Evolutionary conservation across 2,888 invertebrate genomes (phyloP).

Genomic region (Amphipyra tragopoginis): DNA sequence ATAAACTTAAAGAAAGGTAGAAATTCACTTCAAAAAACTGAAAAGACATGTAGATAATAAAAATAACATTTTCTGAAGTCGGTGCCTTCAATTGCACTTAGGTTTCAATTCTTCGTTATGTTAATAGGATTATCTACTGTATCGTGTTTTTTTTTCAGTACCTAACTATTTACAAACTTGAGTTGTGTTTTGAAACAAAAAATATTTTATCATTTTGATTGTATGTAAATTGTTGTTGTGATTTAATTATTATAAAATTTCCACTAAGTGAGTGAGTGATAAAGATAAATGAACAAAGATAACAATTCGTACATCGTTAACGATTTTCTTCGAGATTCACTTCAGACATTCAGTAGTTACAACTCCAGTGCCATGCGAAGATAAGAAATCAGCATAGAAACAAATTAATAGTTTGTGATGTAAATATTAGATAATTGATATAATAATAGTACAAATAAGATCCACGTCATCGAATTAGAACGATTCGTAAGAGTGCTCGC

Average conservation of each 20-base stretch:
- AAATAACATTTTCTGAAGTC: too few species aligned
- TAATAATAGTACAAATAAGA: not conserved
- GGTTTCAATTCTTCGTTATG: too few species aligned
- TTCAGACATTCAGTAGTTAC: not conserved
- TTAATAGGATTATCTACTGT: too few species aligned
- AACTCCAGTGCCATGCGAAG: not conserved
- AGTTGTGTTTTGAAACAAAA: too few species aligned
- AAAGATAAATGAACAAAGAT: not conserved
- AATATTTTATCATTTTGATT: slow-evolving; percentile 5
- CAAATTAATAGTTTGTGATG: slow-evolving; percentile 1
- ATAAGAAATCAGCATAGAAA: slow-evolving; percentile 3
- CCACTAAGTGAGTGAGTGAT: slow-evolving; percentile 9
- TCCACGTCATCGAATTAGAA: not conserved
- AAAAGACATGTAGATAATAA: too few species aligned
- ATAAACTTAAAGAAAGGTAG: too few species aligned
- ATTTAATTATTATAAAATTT: slow-evolving; percentile 30
- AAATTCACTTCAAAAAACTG: too few species aligned
- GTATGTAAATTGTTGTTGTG: slow-evolving; percentile 22
- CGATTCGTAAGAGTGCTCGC: not conserved
- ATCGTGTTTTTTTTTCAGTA: slow-evolving; percentile 2
- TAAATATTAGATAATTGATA: not conserved
- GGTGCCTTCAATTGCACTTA: too few species aligned
- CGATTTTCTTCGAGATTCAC: not conserved
- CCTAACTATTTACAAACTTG: too few species aligned
- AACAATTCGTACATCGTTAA: slow-evolving; percentile 3